Evolutionary conservation across 2,888 invertebrate genomes (phyloP), one percentile per base, ranked within the genome.

Genomic region (Hydraecia micacea): DNA sequence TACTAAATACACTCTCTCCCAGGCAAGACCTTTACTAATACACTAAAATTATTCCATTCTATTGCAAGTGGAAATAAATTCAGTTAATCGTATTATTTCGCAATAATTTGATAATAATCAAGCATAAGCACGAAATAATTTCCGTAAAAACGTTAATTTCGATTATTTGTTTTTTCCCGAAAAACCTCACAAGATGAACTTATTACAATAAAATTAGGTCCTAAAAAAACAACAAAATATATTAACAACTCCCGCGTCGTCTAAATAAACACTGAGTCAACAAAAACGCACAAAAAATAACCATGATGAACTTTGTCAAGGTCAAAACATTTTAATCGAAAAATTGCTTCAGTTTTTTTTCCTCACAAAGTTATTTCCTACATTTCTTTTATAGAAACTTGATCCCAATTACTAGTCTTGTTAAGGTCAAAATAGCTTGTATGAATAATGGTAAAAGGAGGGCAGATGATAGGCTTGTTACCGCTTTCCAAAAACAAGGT

Each of bases 401-500:
- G 82, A 82, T 86, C 88, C 86, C 87, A 92, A 83, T 79, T 32
- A 28, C 42, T 77, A 42, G 75, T 71, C 81, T 62, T 60, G 83
- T 92, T 92, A 85, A 88, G 91, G 88, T 89, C 86, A 91, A 84
- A 93, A 91, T 92, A 76, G 85, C 86, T 79, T 87, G 86, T 81
- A 84, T 86, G 81, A 77, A 86, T 86, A 89, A 90, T 92, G 86
- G 81, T 90, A 91, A 88, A 91, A 89, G 91, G 85, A 91, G 88
- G 89, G 90, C 92, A 92, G 93, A 93, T 93, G 93, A 93, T 93
- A 92, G 92, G 93, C 93, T 96, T 93, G 96, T 96, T 95, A 95
- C 93, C 88, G 92, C 94, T 95, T 94, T 94, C 94, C 93, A 93
- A 95, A 96, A 96, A 95, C 94, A 93, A 93, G 93, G 91, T 91